Evolutionary conservation across 2,113 vertebrate species (phyloP).

Genomic region (Anguilla japonica): DNA sequence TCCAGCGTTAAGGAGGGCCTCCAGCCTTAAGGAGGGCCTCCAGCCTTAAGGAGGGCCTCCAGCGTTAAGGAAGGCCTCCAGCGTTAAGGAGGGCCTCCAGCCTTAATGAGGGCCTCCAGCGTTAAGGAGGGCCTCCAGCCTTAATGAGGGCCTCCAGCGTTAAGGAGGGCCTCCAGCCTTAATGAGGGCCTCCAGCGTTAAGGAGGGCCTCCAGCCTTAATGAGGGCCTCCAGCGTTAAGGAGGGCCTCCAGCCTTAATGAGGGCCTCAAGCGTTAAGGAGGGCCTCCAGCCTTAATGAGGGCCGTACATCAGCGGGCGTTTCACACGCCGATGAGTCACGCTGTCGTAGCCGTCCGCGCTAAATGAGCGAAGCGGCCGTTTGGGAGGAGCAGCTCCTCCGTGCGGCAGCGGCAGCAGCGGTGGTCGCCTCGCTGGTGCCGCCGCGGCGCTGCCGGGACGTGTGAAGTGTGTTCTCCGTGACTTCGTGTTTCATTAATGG

Average conservation of each 20-base stretch:
- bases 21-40: neutral
- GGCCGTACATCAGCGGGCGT: neutral
- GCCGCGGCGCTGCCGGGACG: neutral
- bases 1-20: too few relatives aligned
- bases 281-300: neutral
- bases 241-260: neutral
- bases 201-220: neutral
- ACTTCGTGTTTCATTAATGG: neutral
- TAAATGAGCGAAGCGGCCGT: conserved; percentile 42
- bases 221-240: too few relatives aligned
- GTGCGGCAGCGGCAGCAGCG: neutral
- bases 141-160: neutral
- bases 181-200: neutral
- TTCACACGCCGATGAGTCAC: neutral
- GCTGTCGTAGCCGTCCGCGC: neutral
- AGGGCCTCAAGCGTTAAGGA: neutral
- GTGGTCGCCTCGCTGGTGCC: neutral
- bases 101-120: neutral
- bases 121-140: too few relatives aligned
- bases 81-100: neutral
- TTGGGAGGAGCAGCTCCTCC: conserved; percentile 24
- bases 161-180: neutral
- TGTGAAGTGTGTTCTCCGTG: neutral
- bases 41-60: neutral
- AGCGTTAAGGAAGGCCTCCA: too few relatives aligned